Percentiles rank a stretch among this genome's conserved stretches.
Conservation (phyloP, 2,797 vertebrate genomes). For the Characodon lateralis region DNA sequence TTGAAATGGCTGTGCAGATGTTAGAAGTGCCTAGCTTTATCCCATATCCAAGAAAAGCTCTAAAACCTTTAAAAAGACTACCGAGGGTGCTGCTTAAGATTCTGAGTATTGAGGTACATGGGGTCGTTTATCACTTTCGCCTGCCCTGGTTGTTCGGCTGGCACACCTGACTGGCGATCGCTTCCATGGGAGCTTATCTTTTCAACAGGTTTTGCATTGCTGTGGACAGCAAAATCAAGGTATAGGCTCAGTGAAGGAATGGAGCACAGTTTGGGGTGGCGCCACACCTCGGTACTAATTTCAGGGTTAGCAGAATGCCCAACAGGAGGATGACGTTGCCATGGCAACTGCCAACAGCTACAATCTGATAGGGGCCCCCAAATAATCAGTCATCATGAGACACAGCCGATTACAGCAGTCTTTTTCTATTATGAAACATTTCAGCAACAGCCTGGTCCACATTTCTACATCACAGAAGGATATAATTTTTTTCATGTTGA, state of each 20-base stretch:
- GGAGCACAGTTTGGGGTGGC: slow-evolving; percentile 77
- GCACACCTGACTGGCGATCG: slow-evolving; percentile 40
- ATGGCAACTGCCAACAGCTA: slow-evolving; percentile 80
- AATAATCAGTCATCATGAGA: slow-evolving; percentile 69
- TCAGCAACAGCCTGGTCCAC: slow-evolving; percentile 36
- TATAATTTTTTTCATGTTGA: slow-evolving; percentile 21
- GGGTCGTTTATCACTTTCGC: slow-evolving; percentile 67
- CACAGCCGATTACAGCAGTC: slow-evolving; percentile 52
- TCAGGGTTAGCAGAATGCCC: slow-evolving; percentile 83
- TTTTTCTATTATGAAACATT: slow-evolving; percentile 43
- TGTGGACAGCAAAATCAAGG: slow-evolving; percentile 69
- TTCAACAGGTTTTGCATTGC: slow-evolving; percentile 67
- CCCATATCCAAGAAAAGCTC: slow-evolving; percentile 55
- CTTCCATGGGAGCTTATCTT: slow-evolving; percentile 72
- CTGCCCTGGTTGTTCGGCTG: slow-evolving; percentile 47
- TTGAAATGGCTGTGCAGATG: slow-evolving; percentile 75
- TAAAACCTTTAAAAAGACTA: slow-evolving; percentile 67
- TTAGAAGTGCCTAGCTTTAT: slow-evolving; percentile 68
- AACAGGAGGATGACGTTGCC: slow-evolving; percentile 77
- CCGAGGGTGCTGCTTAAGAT: slow-evolving; percentile 58
- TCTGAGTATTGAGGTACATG: slow-evolving; percentile 51
- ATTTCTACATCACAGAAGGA: slow-evolving; percentile 21
- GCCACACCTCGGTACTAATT: slow-evolving; percentile 84
- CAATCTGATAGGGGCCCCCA: slow-evolving; percentile 71
- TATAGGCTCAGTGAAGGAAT: slow-evolving; percentile 54